Conservation (phyloP, 2,797 vertebrate species). For the Stomatorhinus walkeri region DNA sequence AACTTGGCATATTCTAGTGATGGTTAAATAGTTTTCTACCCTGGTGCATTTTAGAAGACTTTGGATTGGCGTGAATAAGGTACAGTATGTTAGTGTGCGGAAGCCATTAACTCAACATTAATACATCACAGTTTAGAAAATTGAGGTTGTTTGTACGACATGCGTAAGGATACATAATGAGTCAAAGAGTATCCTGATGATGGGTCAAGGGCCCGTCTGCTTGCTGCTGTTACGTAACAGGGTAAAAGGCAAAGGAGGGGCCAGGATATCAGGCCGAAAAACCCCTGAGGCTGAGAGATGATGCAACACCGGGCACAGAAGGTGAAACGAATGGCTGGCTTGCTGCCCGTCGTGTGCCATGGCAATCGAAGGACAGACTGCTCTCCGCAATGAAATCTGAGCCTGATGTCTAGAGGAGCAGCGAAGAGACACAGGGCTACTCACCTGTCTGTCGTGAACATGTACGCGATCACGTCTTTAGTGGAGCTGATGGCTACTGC, state of each 20-base stretch:
- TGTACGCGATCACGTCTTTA: conserved; percentile 60
- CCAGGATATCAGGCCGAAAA: background rate
- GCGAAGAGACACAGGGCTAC: conserved; percentile 34
- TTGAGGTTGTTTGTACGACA: background rate
- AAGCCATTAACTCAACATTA: background rate
- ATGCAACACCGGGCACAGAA: background rate
- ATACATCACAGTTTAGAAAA: background rate
- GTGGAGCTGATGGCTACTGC: conserved; percentile 34
- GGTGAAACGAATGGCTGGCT: background rate
- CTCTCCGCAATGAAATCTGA: background rate
- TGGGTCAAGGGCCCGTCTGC: background rate
- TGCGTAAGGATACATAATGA: background rate
- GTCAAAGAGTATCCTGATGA: background rate
- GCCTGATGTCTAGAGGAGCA: background rate
- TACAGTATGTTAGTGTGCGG: background rate
- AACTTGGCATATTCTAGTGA: background rate
- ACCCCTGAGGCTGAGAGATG: background rate
- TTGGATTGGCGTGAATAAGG: background rate
- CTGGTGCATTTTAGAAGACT: background rate
- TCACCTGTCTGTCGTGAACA: conserved; percentile 76
- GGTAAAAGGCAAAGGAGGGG: background rate
- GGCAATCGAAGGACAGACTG: background rate
- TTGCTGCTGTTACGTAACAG: background rate
- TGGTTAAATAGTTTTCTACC: background rate
- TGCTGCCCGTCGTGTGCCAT: background rate